These are phyloP conservation scores for Drymodes brunneopygia DNA, from an alignment of 2,113 vertebrate species.

Conservation along the genomic window DNA sequence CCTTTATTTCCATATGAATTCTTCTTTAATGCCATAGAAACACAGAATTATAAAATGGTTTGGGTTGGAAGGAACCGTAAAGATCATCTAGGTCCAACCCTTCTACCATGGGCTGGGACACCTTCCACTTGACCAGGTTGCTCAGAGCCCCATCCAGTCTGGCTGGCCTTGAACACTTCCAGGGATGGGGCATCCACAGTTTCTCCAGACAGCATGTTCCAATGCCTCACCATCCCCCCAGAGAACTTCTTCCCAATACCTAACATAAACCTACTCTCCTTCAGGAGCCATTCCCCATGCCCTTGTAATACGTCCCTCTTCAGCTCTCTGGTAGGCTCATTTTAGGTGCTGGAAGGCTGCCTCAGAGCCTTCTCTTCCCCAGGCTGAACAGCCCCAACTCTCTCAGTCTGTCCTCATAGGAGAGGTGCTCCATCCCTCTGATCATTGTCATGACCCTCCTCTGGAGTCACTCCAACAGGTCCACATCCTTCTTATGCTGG, in stretches of 20 bases:
- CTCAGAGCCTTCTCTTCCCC: neutral
- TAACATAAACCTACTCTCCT: neutral
- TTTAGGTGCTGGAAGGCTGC: neutral
- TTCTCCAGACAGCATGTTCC: neutral
- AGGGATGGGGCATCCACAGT: neutral
- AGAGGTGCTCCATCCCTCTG: neutral
- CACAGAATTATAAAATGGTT: neutral
- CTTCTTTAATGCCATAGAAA: neutral
- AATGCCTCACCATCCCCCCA: too few species aligned
- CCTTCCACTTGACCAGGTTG: neutral
- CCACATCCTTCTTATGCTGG: neutral
- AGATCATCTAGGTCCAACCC: neutral
- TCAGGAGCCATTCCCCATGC: neutral
- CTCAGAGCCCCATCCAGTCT: neutral
- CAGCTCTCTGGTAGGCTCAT: neutral
- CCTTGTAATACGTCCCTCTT: too few species aligned
- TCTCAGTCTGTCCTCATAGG: neutral
- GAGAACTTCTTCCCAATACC: neutral
- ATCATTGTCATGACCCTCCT: neutral
- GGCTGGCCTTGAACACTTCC: too few species aligned
- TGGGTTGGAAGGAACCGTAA: neutral
- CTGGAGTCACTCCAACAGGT: fast-evolving
- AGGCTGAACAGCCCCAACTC: neutral
- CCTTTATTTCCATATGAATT: neutral
- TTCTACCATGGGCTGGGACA: too few species aligned